Evolutionary conservation across 2,113 vertebrate species (phyloP).

Genomic region (Chionomys nivalis): DNA sequence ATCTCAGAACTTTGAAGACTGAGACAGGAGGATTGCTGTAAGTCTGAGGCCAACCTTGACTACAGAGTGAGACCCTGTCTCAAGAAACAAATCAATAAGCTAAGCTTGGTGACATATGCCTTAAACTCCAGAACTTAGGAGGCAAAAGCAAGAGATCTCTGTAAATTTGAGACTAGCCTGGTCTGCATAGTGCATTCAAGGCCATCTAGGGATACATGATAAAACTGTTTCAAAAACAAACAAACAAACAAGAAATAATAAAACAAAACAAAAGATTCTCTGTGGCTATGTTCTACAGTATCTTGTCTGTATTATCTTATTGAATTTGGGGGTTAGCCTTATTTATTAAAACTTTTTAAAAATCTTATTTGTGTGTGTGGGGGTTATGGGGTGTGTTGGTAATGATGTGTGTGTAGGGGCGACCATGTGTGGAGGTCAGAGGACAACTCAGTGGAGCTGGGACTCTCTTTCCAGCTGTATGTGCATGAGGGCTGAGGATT

Average conservation of each 20-base stretch:
- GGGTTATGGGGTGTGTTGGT: background rate
- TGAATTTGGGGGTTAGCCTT: background rate
- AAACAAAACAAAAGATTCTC: background rate
- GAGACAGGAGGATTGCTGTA: background rate
- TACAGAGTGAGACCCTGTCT: background rate
- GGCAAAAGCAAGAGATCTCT: background rate
- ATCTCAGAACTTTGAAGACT: background rate
- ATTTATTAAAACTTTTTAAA: background rate
- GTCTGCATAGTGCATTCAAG: background rate
- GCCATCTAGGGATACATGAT: too few relatives aligned
- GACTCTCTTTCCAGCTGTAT: background rate
- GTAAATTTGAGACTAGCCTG: background rate
- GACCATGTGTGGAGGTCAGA: background rate
- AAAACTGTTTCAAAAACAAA: background rate
- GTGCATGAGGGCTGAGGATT: background rate
- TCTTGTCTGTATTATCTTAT: background rate
- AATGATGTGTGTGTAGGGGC: background rate
- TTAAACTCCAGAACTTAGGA: background rate
- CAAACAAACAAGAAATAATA: background rate
- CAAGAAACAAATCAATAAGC: background rate
- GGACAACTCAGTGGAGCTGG: background rate
- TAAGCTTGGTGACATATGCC: background rate
- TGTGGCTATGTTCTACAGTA: background rate
- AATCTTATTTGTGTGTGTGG: background rate
- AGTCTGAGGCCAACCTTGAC: background rate